Conservation (phyloP, 1,140 invertebrate species). For the Drosophila grimshawi region DNA sequence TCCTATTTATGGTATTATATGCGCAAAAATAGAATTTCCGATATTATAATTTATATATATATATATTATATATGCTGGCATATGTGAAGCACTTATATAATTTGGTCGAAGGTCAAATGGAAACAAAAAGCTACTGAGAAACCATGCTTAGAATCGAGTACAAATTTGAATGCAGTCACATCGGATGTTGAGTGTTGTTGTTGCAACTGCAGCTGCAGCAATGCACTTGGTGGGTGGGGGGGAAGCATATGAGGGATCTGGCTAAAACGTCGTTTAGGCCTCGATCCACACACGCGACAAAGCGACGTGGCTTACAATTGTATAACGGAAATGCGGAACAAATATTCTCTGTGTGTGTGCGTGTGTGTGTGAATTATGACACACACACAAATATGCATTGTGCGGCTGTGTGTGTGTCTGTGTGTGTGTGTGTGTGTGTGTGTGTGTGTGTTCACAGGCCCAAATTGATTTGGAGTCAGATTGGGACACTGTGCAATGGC, state of each 20-base stretch:
- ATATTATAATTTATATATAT: neutral
- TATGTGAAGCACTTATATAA: slow-evolving; percentile 51
- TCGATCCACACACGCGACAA: slow-evolving; percentile 43
- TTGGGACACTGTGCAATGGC: slow-evolving; percentile 65
- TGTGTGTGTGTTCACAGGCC: slow-evolving; percentile 63
- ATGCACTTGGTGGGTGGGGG: neutral
- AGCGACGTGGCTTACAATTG: slow-evolving; percentile 34
- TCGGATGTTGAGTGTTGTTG: neutral
- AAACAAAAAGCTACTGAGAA: slow-evolving; percentile 50
- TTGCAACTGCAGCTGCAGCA: slow-evolving; percentile 22
- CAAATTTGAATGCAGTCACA: slow-evolving; percentile 40
- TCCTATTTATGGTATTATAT: no score
- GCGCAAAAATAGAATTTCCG: no score
- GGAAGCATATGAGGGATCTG: neutral
- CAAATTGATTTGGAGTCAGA: slow-evolving; percentile 73
- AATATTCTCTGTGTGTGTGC: slow-evolving; percentile 18
- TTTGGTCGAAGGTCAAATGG: slow-evolving; percentile 62
- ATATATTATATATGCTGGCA: neutral
- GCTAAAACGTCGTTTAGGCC: slow-evolving; percentile 45
- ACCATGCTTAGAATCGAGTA: slow-evolving; percentile 30
- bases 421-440: slow-evolving; percentile 9
- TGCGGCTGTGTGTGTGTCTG: neutral
- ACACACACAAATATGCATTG: slow-evolving; percentile 11
- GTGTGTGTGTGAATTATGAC: slow-evolving; percentile 49
- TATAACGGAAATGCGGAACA: slow-evolving; percentile 37